Evolutionary conservation across 2,888 invertebrate species (phyloP).

Genomic region (Acanthopleura granulata): DNA sequence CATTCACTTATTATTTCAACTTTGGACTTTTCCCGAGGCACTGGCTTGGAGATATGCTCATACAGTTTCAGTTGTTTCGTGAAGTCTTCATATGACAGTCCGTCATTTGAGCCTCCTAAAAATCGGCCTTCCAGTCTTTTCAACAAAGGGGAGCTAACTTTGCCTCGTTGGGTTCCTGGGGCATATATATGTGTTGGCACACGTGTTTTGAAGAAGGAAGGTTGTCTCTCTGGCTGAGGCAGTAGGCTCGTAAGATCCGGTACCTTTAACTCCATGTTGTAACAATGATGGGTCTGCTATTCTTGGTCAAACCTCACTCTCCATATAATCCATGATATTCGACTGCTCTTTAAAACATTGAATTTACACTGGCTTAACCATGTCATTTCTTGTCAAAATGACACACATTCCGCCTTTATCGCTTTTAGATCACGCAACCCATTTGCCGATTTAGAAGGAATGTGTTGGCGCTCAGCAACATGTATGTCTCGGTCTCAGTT

Average conservation of each 20-base stretch:
- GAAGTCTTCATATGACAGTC: background rate
- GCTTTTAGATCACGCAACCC: too few species aligned
- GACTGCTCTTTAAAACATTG: too few species aligned
- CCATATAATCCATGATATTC: too few species aligned
- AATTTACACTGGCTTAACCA: too few species aligned
- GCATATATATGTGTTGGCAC: background rate
- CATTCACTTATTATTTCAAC: slow-evolving; percentile 7
- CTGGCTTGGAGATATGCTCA: background rate
- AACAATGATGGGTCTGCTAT: too few species aligned
- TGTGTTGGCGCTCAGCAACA: too few species aligned
- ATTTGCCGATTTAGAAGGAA: too few species aligned
- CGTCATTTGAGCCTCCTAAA: background rate
- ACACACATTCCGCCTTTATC: too few species aligned
- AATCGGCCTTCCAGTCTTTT: slow-evolving; percentile 8
- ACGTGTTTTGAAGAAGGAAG: slow-evolving; percentile 15
- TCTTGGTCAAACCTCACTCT: too few species aligned
- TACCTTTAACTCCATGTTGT: background rate
- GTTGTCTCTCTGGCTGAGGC: background rate
- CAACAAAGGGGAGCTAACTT: background rate
- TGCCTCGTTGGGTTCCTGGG: background rate
- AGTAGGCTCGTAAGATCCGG: background rate
- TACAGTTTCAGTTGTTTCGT: background rate
- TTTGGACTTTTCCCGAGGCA: background rate
- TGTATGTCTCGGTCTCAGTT: too few species aligned
- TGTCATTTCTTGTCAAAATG: too few species aligned